phyloP scores from a whole-genome alignment of 2,888 invertebrate species.

The Pterostichus madidus region DNA sequence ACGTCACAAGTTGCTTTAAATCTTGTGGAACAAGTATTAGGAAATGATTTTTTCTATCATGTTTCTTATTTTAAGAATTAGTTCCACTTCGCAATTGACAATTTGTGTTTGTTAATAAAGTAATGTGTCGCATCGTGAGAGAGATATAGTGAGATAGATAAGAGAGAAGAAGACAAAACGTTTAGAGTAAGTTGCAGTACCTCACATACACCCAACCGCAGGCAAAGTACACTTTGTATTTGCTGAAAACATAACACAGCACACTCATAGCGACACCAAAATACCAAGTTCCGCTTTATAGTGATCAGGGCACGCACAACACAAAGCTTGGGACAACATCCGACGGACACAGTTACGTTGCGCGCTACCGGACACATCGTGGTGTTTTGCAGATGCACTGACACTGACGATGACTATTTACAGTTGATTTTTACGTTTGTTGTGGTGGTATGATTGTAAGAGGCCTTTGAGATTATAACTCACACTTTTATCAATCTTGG shows the following conservation, averaged over 20 bases:
- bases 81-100: no score
- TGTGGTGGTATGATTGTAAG: conserved; percentile 1
- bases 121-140: conserved; percentile 17
- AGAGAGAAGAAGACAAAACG: conserved; percentile 68
- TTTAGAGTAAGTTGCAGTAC: conserved; percentile 79
- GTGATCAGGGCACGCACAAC: conserved; percentile 24
- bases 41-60: no score
- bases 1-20: no score
- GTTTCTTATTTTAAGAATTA: no score
- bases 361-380: conserved; percentile 3
- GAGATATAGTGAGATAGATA: conserved; percentile 23
- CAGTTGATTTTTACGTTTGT: neutral
- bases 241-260: conserved; percentile 81
- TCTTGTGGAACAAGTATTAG: no score
- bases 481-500: neutral
- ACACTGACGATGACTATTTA: conserved; percentile 10
- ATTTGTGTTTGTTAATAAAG: no score
- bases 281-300: conserved; percentile 27
- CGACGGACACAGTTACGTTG: conserved; percentile 6
- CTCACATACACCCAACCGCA: conserved; percentile 92
- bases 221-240: conserved; percentile 91
- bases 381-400: neutral
- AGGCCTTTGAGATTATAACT: neutral
- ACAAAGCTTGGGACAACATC: conserved; percentile 17
- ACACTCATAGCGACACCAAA: conserved; percentile 71